A percentile compares a stretch with the other conserved stretches of the same genome.
phyloP scores from a whole-genome alignment of 2,888 invertebrate species.

The Nemapogon koenigi region DNA sequence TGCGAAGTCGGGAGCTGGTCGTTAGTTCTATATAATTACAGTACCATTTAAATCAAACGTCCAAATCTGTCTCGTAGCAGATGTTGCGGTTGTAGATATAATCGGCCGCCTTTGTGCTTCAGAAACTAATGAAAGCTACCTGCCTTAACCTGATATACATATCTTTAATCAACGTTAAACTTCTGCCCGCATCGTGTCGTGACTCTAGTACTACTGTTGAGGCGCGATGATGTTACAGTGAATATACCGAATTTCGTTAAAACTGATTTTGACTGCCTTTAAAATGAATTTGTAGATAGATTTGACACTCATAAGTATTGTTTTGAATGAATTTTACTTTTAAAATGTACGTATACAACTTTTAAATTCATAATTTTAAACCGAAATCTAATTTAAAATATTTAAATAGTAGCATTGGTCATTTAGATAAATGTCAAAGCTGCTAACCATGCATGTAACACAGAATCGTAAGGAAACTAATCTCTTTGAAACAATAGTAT shows the following conservation, averaged over 20 bases:
- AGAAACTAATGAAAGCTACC: constrained; percentile 48
- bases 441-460: constrained; percentile 22
- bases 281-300: not conserved
- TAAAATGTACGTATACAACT: no score
- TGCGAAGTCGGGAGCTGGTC: no score
- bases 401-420: no score
- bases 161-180: constrained; percentile 61
- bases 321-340: no score
- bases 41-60: not conserved
- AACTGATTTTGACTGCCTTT: not conserved
- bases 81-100: constrained; percentile 47
- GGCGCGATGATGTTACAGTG: not conserved
- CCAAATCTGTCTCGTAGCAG: constrained; percentile 26
- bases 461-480: constrained; percentile 45
- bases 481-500: constrained; percentile 55
- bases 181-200: constrained; percentile 31
- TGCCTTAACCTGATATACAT: constrained; percentile 43
- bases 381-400: no score
- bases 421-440: not conserved
- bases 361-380: no score
- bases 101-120: constrained; percentile 52
- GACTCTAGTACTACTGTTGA: constrained; percentile 4
- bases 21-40: no score
- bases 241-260: not conserved
- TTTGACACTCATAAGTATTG: no score